Evolutionary conservation across 2,113 vertebrate genomes (phyloP).

Genomic region (Eurystomus gularis): DNA sequence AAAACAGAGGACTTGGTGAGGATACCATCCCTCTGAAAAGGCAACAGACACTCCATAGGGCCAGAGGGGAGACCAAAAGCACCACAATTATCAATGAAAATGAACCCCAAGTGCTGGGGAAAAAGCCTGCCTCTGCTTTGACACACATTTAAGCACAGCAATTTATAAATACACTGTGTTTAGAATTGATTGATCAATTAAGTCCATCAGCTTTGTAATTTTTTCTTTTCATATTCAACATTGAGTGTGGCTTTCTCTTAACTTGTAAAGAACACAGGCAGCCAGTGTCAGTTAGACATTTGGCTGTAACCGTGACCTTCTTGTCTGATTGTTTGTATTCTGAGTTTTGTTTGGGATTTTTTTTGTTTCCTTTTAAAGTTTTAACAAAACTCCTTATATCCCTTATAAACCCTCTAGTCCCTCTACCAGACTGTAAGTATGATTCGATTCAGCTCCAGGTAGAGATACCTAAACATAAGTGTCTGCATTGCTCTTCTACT

Average conservation of each 20-base stretch:
- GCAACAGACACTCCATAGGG: not conserved
- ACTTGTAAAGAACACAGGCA: not conserved
- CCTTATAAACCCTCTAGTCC: not conserved
- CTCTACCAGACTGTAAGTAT: not conserved
- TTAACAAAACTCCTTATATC: not conserved
- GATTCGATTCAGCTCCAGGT: not conserved
- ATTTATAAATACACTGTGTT: not conserved
- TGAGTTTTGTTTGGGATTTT: not conserved
- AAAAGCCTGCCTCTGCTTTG: not conserved
- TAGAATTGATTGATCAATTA: not conserved
- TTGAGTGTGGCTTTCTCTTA: not conserved
- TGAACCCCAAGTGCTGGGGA: accelerated
- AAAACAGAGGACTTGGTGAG: not conserved
- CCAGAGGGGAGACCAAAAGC: not conserved
- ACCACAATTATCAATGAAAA: not conserved
- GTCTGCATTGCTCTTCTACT: not conserved
- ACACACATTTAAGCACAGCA: not conserved
- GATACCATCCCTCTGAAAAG: not conserved
- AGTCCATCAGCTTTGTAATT: not conserved
- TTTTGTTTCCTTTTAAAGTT: not conserved
- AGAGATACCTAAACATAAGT: not conserved
- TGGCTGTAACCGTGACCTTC: not conserved
- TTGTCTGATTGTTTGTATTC: not conserved
- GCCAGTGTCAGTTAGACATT: not conserved
- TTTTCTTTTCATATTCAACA: not conserved